Evolutionary conservation across 2,113 vertebrate genomes (phyloP).

Genomic region (Paracanthobrama guichenoti): DNA sequence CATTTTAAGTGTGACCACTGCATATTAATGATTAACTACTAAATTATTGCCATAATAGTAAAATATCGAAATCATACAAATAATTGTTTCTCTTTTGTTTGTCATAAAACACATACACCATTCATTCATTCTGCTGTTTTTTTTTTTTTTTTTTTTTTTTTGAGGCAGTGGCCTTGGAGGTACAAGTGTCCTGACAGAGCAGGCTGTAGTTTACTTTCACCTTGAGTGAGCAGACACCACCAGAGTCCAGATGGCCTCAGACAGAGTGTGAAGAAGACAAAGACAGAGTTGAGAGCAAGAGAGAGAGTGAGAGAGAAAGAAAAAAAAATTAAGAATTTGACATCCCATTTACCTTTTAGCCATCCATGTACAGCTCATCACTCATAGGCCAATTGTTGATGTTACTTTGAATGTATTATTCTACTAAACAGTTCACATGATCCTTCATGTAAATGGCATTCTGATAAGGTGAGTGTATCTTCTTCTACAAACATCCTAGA

Average conservation of each 20-base stretch:
- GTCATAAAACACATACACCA: neutral
- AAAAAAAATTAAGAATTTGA: conserved; percentile 43
- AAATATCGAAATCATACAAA: neutral
- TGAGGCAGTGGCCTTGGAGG: conserved; percentile 33
- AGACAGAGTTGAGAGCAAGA: neutral
- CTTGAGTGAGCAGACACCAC: conserved; percentile 57
- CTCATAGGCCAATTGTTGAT: conserved; percentile 55
- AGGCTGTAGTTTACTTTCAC: conserved; percentile 58
- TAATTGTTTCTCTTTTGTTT: neutral
- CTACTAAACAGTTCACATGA: conserved; percentile 67
- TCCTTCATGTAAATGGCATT: conserved; percentile 62
- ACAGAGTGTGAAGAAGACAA: conserved; percentile 55
- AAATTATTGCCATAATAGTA: neutral
- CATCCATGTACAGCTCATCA: conserved; percentile 47
- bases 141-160: neutral
- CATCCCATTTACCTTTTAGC: conserved; percentile 54
- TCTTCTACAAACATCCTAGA: conserved; percentile 70
- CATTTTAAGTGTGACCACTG: neutral
- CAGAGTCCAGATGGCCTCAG: conserved; percentile 58
- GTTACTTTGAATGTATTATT: conserved; percentile 57
- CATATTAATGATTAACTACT: neutral
- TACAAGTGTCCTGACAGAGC: conserved; percentile 46
- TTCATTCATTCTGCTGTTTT: neutral
- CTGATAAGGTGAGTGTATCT: conserved; percentile 61
- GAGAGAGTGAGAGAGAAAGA: neutral